Percentiles rank a stretch among this genome's conserved stretches.
Evolutionary conservation across 1,140 invertebrate species (phyloP).

Genomic region (Paraescarpia echinospica): DNA sequence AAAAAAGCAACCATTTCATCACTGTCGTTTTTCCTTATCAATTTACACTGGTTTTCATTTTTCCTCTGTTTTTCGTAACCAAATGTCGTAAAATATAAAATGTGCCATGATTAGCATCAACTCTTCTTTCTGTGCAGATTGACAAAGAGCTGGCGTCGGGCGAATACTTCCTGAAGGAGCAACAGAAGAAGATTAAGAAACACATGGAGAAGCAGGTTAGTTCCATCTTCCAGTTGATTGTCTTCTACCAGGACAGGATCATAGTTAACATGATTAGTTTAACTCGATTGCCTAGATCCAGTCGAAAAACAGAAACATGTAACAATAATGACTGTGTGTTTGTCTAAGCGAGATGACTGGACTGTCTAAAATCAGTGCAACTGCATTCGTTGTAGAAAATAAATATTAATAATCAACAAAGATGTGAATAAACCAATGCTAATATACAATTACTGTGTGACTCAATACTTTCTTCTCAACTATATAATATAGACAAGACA

Average conservation of each 20-base stretch:
- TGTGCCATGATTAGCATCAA: background rate
- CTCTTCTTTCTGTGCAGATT: slow-evolving; percentile 59
- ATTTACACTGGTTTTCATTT: too few species aligned
- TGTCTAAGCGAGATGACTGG: background rate
- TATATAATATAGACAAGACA: background rate
- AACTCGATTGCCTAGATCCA: background rate
- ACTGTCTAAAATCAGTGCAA: background rate
- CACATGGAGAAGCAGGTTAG: slow-evolving; percentile 46
- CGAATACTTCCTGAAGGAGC: slow-evolving; percentile 92
- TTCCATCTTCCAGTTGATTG: background rate
- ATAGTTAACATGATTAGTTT: background rate
- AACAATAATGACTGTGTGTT: background rate
- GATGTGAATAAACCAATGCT: background rate
- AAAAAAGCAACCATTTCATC: too few species aligned
- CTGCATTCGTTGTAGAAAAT: background rate
- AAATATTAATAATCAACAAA: background rate
- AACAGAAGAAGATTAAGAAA: slow-evolving; percentile 68
- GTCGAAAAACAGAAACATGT: background rate
- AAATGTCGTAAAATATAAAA: background rate
- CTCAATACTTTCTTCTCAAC: background rate
- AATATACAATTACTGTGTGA: background rate
- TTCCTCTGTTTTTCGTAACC: too few species aligned
- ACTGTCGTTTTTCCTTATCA: too few species aligned
- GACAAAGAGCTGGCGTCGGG: slow-evolving; percentile 92
- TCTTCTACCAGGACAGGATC: background rate